phyloP scores from a whole-genome alignment of 2,888 invertebrate genomes.

The Chouioia cunea region DNA sequence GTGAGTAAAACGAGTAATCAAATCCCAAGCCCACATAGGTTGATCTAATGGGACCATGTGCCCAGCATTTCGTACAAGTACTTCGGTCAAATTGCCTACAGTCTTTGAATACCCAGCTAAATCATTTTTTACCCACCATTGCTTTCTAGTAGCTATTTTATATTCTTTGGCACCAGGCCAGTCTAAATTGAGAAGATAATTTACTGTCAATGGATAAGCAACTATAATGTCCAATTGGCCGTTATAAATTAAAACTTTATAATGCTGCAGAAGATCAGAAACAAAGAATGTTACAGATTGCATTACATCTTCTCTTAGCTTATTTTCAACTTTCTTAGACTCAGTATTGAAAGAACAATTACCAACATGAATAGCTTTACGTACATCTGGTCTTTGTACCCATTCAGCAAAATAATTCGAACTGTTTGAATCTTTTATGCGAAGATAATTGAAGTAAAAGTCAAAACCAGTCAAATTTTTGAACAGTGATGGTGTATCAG shows the following conservation, averaged over 20 bases:
- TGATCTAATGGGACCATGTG: slow-evolving; percentile 70
- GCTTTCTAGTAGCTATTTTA: slow-evolving; percentile 61
- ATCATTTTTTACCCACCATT: slow-evolving; percentile 67
- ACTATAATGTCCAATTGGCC: slow-evolving; percentile 94
- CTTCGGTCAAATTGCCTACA: slow-evolving; percentile 65
- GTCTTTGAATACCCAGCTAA: slow-evolving; percentile 68
- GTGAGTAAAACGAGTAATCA: slow-evolving; percentile 65
- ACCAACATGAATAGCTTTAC: slow-evolving; percentile 88
- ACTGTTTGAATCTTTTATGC: slow-evolving; percentile 72
- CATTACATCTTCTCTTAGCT: slow-evolving; percentile 84
- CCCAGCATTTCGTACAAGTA: slow-evolving; percentile 68
- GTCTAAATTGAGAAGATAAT: slow-evolving; percentile 76
- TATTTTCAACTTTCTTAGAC: slow-evolving; percentile 75
- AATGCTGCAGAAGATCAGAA: slow-evolving; percentile 76
- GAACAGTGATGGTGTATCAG: slow-evolving; percentile 74
- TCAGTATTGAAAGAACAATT: slow-evolving; percentile 78
- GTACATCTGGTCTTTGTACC: slow-evolving; percentile 74
- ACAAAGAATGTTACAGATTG: slow-evolving; percentile 83
- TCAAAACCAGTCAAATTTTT: slow-evolving; percentile 82
- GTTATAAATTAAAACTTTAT: slow-evolving; percentile 85
- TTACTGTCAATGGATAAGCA: slow-evolving; percentile 86
- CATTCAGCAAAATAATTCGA: slow-evolving; percentile 73
- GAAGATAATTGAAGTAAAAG: slow-evolving; percentile 82
- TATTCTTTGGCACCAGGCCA: slow-evolving; percentile 69
- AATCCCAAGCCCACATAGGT: slow-evolving; percentile 69